Evolutionary conservation across 2,888 invertebrate species (phyloP), one percentile per base, ranked within the genome.

Genomic region (Andrena marginata): DNA sequence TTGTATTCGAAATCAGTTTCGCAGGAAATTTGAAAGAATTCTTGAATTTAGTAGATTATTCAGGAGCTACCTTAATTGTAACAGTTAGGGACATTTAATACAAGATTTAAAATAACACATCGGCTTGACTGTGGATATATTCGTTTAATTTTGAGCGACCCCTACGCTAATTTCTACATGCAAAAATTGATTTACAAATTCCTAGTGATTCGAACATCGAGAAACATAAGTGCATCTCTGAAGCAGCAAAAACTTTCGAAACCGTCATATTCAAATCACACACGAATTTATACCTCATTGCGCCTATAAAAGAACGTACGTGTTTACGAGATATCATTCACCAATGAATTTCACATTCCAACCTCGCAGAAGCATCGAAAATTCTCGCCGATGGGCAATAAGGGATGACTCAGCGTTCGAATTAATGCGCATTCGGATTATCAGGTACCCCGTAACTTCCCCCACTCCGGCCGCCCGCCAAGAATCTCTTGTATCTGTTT

Each of bases 401-500:
- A 65, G 23, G 6, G 26, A n/a, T 48, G 29, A 48, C 16, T 29
- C 48, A 16, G 6, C 26, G 48, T 54, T 20, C 20, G 23, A 20
- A 54, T 54, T 54, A 20, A 23, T 23, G 8, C 20, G 8, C 8
- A 54, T 54, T n/a, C 54, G 54, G 23, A 10, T 23, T 23, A 26
- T 23, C 26, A 56, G 56, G 10, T 20, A 56, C 23, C 10, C 23
- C 10, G 56, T 26, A 56, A 23, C 10, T 56, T 20, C 10, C 23
- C 10, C 20, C 4, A 26, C 26, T 8, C 6, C 7, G 13, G 33
- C 26, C 2, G 54, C 26, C 35, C 10, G 5, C 31, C 3, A 48
- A 65, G 64, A 68, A 59, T 60, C 23, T 29, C 35, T 6, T 23
- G 13, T 42, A 16, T 74, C 29, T 13, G 16, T 60, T 63, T 69